Evolutionary conservation across 2,888 invertebrate genomes (phyloP).

Genomic region (Calliscelio sp.): DNA sequence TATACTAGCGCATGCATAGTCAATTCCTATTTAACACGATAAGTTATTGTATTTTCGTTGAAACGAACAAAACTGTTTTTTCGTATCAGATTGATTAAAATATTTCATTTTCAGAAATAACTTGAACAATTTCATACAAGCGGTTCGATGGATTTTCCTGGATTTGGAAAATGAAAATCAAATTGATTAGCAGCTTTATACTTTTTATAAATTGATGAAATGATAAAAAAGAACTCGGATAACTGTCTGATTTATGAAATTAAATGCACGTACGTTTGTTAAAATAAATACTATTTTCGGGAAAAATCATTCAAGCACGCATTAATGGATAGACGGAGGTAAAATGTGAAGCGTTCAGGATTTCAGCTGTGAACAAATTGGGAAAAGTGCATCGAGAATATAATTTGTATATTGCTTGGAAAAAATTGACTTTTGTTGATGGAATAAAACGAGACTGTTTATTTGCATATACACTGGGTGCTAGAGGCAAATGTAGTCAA

Average conservation of each 20-base stretch:
- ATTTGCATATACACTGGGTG: not conserved
- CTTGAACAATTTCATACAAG: not conserved
- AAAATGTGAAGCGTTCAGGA: too few species aligned
- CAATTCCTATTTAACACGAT: not conserved
- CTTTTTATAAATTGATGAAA: too few species aligned
- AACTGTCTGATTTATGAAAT: too few species aligned
- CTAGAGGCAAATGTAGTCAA: constrained; percentile 14
- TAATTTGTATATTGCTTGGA: not conserved
- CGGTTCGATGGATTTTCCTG: not conserved
- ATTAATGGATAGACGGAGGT: too few species aligned
- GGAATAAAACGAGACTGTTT: constrained; percentile 8
- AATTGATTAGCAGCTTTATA: not conserved
- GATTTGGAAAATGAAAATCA: not conserved
- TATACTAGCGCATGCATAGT: constrained; percentile 8
- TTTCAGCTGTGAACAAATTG: too few species aligned
- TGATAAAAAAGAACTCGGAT: too few species aligned
- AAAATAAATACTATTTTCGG: too few species aligned
- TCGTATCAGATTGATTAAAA: constrained; percentile 7
- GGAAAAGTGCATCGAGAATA: too few species aligned
- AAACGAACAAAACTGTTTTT: too few species aligned
- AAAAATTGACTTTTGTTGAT: constrained; percentile 7
- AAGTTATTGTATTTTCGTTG: constrained; percentile 10
- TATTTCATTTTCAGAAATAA: constrained; percentile 9
- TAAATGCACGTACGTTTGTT: too few species aligned
- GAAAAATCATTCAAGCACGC: too few species aligned